Evolutionary conservation across 1,140 invertebrate species (phyloP).

Genomic region (Zaprionus lachaisei): DNA sequence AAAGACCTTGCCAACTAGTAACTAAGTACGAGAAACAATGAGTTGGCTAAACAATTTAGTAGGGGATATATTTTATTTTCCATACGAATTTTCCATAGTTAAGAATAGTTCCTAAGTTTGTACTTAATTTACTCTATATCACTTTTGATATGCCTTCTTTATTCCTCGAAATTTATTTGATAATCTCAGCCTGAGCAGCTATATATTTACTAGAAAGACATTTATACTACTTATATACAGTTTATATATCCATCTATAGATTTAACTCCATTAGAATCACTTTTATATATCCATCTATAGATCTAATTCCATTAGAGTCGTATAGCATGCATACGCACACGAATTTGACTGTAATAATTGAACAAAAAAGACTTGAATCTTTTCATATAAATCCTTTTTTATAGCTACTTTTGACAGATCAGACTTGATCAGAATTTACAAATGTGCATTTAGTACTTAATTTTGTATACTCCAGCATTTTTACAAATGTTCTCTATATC

Average conservation of each 20-base stretch:
- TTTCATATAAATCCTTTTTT: constrained; percentile 7
- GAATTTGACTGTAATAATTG: constrained; percentile 1
- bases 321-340: neutral
- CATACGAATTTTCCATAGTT: neutral
- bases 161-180: neutral
- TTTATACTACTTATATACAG: neutral
- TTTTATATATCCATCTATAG: neutral
- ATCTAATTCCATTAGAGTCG: neutral
- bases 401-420: constrained; percentile 6
- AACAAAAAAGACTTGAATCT: neutral
- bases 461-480: neutral
- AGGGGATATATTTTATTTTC: neutral
- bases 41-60: neutral
- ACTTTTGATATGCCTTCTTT: neutral
- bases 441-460: constrained; percentile 40
- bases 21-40: constrained; percentile 24
- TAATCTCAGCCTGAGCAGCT: constrained; percentile 2
- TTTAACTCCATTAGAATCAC: neutral
- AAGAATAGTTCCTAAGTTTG: neutral
- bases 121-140: neutral
- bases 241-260: neutral
- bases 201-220: neutral
- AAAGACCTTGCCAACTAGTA: neutral
- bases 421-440: constrained; percentile 17
- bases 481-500: constrained; percentile 8